phyloP scores from a whole-genome alignment of 2,113 vertebrate species.

The Dromiciops gliroides region DNA sequence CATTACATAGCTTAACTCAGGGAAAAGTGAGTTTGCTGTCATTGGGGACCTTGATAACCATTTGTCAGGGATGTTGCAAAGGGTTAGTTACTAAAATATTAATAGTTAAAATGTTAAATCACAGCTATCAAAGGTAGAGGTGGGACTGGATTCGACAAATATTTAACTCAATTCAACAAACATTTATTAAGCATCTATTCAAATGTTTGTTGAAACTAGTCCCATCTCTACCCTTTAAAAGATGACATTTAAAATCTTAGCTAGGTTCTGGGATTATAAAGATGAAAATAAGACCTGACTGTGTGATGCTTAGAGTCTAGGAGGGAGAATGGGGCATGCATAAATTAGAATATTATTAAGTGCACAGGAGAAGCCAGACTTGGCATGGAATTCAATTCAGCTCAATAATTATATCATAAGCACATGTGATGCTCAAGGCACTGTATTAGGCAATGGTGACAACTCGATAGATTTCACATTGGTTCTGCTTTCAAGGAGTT shows the following conservation, averaged over 20 bases:
- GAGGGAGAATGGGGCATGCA: background rate
- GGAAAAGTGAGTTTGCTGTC: background rate
- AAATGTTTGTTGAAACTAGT: background rate
- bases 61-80: background rate
- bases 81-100: background rate
- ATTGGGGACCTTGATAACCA: background rate
- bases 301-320: background rate
- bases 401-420: background rate
- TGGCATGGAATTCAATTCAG: background rate
- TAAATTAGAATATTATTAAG: background rate
- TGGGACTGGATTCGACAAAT: background rate
- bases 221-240: background rate
- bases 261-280: background rate
- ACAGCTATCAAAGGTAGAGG: background rate
- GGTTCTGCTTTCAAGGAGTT: background rate
- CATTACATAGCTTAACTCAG: background rate
- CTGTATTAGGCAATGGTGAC: background rate
- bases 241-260: background rate
- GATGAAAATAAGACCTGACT: background rate
- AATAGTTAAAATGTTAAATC: background rate
- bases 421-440: background rate
- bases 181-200: background rate
- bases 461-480: background rate
- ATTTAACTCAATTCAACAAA: background rate
- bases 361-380: background rate